These are phyloP conservation scores for Piscicola geometra DNA, from an alignment of 2,888 invertebrate species.

Conservation along the genomic window DNA sequence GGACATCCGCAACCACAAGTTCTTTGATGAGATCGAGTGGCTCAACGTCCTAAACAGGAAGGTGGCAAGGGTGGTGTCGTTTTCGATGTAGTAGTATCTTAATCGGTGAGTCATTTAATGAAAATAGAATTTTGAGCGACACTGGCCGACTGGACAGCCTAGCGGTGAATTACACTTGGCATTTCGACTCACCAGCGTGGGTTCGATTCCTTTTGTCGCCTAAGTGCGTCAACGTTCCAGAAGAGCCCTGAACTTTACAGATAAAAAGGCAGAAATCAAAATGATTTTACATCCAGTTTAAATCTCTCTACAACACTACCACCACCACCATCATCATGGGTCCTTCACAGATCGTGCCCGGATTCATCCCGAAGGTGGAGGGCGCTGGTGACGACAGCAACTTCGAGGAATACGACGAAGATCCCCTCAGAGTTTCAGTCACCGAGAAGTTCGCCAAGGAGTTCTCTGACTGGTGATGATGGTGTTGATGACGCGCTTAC, in stretches of 20 bases:
- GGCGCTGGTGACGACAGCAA: constrained; percentile 36
- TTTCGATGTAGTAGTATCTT: background rate
- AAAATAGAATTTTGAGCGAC: background rate
- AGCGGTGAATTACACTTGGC: no score
- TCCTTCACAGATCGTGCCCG: constrained; percentile 27
- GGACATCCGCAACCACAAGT: constrained; percentile 36
- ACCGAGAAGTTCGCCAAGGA: constrained; percentile 15
- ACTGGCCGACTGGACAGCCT: no score
- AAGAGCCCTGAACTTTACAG: no score
- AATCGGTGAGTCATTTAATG: background rate
- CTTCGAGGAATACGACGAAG: constrained; percentile 38
- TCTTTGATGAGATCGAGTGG: constrained; percentile 34
- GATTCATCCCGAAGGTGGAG: constrained; percentile 4
- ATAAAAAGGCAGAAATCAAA: no score
- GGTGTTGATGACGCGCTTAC: no score
- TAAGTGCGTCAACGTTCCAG: no score
- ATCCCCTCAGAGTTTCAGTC: constrained; percentile 7
- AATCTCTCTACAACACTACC: no score
- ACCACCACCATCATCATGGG: no score
- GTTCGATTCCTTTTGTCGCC: no score
- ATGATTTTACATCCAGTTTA: no score
- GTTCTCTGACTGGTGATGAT: constrained; percentile 18
- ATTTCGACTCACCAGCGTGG: no score
- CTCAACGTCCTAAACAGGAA: constrained; percentile 27
- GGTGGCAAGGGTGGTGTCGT: background rate